These are phyloP conservation scores for Strigamia maritima DNA, from an alignment of 2,888 invertebrate genomes.

Conservation along the genomic window DNA sequence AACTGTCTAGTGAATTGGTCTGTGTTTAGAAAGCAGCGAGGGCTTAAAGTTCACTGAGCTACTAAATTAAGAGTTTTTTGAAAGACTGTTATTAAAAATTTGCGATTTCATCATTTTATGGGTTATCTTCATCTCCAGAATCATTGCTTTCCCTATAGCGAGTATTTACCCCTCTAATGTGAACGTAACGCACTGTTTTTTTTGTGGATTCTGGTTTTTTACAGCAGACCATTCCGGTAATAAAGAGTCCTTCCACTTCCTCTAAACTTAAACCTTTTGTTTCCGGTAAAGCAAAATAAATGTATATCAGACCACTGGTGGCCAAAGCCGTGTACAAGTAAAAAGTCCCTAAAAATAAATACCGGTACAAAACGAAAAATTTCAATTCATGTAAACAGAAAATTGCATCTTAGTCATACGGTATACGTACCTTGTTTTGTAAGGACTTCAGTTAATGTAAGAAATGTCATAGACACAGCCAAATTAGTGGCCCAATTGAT, in stretches of 20 bases:
- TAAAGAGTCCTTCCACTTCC: slow-evolving; percentile 56
- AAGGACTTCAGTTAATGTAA: slow-evolving; percentile 53
- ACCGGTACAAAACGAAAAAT: no score
- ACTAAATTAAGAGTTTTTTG: no score
- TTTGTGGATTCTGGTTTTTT: slow-evolving; percentile 6
- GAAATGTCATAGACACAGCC: slow-evolving; percentile 57
- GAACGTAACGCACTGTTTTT: slow-evolving; percentile 55
- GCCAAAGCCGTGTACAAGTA: slow-evolving; percentile 58
- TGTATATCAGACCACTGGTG: slow-evolving; percentile 53
- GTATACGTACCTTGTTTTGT: slow-evolving; percentile 55
- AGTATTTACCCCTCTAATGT: slow-evolving; percentile 54
- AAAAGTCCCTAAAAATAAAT: slow-evolving; percentile 55
- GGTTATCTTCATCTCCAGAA: slow-evolving; percentile 41
- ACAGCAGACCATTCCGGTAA: slow-evolving; percentile 42
- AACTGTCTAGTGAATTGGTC: no score
- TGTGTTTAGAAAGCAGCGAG: no score
- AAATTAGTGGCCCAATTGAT: slow-evolving; percentile 59
- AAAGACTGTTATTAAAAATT: no score
- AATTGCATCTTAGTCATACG: no score
- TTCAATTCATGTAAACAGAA: no score
- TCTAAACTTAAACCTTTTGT: slow-evolving; percentile 57
- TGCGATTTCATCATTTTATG: not conserved
- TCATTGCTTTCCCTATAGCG: slow-evolving; percentile 48
- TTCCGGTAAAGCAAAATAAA: slow-evolving; percentile 57
- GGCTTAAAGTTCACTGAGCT: no score